A percentile compares a stretch with the other conserved stretches of the same genome.
Evolutionary conservation across 2,113 vertebrate species (phyloP).

Genomic region (Passer domesticus): DNA sequence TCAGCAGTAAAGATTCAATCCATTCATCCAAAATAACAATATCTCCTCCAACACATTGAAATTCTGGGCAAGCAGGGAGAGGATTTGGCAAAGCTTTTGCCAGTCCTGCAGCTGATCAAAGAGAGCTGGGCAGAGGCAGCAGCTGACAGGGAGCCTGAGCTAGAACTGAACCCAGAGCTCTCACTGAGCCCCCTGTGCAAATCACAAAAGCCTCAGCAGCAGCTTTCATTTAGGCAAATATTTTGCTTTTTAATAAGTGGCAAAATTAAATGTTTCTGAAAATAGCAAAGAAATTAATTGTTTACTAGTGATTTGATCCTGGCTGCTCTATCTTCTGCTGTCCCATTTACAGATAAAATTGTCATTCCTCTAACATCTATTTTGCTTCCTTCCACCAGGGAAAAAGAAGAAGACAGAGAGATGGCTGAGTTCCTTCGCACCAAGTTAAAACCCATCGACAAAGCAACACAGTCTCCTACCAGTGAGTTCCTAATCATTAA

Average conservation of each 20-base stretch:
- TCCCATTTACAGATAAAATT: background rate
- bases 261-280: background rate
- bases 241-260: background rate
- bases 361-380: background rate
- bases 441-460: slow-evolving; percentile 92
- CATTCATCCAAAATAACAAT: background rate
- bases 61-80: background rate
- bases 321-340: background rate
- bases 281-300: background rate
- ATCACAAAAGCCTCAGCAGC: background rate
- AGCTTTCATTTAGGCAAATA: background rate
- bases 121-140: background rate
- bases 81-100: background rate
- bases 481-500: slow-evolving; percentile 77
- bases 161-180: background rate
- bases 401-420: slow-evolving; percentile 96
- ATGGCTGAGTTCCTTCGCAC: slow-evolving; percentile 94
- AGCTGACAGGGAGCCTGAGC: slow-evolving; percentile 1
- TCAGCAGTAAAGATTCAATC: background rate
- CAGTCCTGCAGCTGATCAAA: background rate
- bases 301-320: background rate
- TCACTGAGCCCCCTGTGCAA: background rate
- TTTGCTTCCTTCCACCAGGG: slow-evolving; percentile 73
- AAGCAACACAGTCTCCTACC: slow-evolving; percentile 81
- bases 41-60: background rate